Evolutionary conservation across 2,888 invertebrate species (phyloP).

Genomic region (Torymus auratus): DNA sequence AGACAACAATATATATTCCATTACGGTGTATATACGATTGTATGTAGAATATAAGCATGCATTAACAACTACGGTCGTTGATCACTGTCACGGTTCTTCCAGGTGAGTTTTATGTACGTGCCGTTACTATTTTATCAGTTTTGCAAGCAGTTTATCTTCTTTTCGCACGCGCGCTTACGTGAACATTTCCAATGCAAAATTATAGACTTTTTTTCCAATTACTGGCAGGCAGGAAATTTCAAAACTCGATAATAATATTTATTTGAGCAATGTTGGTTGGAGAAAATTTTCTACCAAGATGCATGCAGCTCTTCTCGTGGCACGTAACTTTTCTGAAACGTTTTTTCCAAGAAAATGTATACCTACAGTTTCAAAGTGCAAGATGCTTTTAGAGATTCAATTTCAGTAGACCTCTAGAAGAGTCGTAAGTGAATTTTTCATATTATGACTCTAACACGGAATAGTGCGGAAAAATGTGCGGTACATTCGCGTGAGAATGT

Average conservation of each 20-base stretch:
- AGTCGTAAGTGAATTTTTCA: conserved; percentile 15
- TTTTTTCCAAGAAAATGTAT: not conserved
- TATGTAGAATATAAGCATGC: conserved; percentile 6
- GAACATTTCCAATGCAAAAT: too few species aligned
- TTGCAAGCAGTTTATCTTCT: not conserved
- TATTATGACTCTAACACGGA: not conserved
- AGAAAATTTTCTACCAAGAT: too few species aligned
- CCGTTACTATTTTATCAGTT: conserved; percentile 32
- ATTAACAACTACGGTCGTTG: conserved; percentile 8
- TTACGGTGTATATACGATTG: not conserved
- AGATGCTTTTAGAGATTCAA: conserved; percentile 22
- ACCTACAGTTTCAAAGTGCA: conserved; percentile 2
- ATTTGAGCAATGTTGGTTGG: too few species aligned
- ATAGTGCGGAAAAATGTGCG: too few species aligned
- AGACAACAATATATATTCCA: too few species aligned
- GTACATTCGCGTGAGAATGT: too few species aligned
- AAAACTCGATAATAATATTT: too few species aligned
- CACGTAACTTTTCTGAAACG: not conserved
- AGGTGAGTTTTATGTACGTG: conserved; percentile 4
- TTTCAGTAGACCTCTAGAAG: not conserved
- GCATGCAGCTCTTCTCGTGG: too few species aligned
- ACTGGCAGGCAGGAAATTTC: too few species aligned
- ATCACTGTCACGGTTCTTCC: conserved; percentile 27
- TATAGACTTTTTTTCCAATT: too few species aligned
- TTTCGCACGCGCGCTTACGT: not conserved